A percentile compares a stretch with the other conserved stretches of the same genome.
Conservation (phyloP, 2,797 vertebrate species). For the Strix occidentalis region DNA sequence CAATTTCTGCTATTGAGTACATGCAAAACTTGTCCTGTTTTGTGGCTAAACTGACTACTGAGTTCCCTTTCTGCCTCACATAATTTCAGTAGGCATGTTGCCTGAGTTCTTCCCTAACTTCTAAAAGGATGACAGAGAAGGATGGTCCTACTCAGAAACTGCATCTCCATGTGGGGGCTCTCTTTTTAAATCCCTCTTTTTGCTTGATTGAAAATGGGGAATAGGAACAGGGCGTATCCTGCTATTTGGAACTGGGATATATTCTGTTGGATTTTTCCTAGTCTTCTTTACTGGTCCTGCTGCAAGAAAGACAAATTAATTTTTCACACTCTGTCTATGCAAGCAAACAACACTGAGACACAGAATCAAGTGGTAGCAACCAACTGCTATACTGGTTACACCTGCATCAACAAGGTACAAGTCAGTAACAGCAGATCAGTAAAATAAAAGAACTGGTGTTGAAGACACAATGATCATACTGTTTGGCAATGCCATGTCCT, state of each 20-base stretch:
- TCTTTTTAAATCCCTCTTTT: not conserved
- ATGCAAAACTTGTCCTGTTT: not conserved
- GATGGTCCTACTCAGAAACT: not conserved
- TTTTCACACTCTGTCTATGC: not conserved
- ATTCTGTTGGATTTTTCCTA: not conserved
- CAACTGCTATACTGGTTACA: not conserved
- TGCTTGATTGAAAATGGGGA: not conserved
- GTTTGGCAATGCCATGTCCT: not conserved
- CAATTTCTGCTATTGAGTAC: not conserved
- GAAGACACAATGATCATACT: not conserved
- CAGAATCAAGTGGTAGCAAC: not conserved
- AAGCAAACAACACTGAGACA: not conserved
- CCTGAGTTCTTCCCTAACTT: not conserved
- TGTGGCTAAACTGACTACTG: not conserved
- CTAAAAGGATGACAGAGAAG: not conserved
- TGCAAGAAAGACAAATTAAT: not conserved
- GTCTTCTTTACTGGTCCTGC: not conserved
- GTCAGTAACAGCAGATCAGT: not conserved
- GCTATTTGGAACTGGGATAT: not conserved
- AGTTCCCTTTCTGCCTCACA: not conserved
- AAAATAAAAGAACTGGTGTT: not conserved
- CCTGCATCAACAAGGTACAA: not conserved
- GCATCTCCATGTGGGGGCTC: not conserved
- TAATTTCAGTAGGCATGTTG: not conserved
- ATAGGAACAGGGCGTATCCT: not conserved